A percentile compares a stretch with the other conserved stretches of the same genome.
These are phyloP conservation scores for Paramuricea clavata DNA, from an alignment of 92 coral and sea anemone species.

Conservation along the genomic window DNA sequence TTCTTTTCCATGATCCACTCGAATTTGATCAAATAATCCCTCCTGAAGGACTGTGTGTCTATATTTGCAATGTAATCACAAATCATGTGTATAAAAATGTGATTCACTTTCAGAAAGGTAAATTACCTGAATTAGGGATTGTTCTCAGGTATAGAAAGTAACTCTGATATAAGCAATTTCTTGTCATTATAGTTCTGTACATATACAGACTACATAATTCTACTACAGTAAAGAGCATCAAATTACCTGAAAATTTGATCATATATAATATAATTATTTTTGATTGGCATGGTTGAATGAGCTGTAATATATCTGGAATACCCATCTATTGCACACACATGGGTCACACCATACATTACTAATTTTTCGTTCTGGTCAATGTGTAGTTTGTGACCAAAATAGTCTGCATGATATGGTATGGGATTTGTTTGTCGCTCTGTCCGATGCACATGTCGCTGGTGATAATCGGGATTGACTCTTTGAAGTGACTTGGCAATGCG, in stretches of 20 bases:
- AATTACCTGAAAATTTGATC: slow-evolving; percentile 48
- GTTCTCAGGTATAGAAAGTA: too few species aligned
- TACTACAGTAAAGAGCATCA: background rate
- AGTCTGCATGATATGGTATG: slow-evolving; percentile 49
- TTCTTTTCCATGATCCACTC: slow-evolving; percentile 1
- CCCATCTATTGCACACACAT: slow-evolving; percentile 68
- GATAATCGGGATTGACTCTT: slow-evolving; percentile 27
- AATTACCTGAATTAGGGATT: slow-evolving; percentile 44
- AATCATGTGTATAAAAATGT: background rate
- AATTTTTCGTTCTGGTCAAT: slow-evolving; percentile 48
- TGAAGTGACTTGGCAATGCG: slow-evolving; percentile 57
- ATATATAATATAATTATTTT: slow-evolving; percentile 54
- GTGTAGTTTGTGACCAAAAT: slow-evolving; percentile 57
- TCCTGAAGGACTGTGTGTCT: slow-evolving; percentile 25
- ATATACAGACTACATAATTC: background rate
- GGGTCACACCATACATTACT: slow-evolving; percentile 55
- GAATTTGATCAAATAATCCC: background rate
- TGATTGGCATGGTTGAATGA: slow-evolving; percentile 56
- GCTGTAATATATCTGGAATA: slow-evolving; percentile 57
- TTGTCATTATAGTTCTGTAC: background rate
- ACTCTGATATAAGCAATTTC: slow-evolving; percentile 53
- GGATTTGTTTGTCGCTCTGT: slow-evolving; percentile 62
- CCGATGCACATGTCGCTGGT: background rate
- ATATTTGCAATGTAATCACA: slow-evolving; percentile 26
- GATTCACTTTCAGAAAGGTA: background rate